A percentile compares a stretch with the other conserved stretches of the same genome.
Evolutionary conservation across 2,797 vertebrate species (phyloP).

Genomic region (Acanthopagrus latus): DNA sequence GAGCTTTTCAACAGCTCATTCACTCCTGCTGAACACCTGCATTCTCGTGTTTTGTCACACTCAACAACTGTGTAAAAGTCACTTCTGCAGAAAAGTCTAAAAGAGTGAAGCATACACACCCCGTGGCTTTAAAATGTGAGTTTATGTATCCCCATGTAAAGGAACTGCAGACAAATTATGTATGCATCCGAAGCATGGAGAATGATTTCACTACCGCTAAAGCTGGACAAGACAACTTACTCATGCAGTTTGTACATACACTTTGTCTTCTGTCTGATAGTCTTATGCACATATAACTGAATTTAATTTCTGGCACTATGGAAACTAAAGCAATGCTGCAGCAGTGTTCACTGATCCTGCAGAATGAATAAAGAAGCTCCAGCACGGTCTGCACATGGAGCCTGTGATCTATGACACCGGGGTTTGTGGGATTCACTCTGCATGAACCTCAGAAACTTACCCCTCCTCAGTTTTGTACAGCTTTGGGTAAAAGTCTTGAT

Average conservation of each 20-base stretch:
- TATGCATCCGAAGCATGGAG: not conserved
- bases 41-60: not conserved
- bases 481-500: not conserved
- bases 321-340: slow-evolving; percentile 23
- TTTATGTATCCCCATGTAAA: not conserved
- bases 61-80: not conserved
- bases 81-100: not conserved
- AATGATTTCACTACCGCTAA: not conserved
- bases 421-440: not conserved
- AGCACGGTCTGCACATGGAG: not conserved
- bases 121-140: not conserved
- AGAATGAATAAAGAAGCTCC: not conserved
- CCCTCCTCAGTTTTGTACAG: not conserved
- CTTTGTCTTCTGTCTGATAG: not conserved
- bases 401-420: not conserved
- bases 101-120: not conserved
- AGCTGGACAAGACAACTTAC: not conserved
- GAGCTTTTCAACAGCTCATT: not conserved
- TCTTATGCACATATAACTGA: not conserved
- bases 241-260: not conserved
- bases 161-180: not conserved
- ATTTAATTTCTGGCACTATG: not conserved
- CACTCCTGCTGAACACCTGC: not conserved
- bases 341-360: not conserved
- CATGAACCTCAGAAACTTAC: slow-evolving; percentile 10